Evolutionary conservation across 2,888 invertebrate species (phyloP).

Genomic region (Perizoma flavofasciatum): DNA sequence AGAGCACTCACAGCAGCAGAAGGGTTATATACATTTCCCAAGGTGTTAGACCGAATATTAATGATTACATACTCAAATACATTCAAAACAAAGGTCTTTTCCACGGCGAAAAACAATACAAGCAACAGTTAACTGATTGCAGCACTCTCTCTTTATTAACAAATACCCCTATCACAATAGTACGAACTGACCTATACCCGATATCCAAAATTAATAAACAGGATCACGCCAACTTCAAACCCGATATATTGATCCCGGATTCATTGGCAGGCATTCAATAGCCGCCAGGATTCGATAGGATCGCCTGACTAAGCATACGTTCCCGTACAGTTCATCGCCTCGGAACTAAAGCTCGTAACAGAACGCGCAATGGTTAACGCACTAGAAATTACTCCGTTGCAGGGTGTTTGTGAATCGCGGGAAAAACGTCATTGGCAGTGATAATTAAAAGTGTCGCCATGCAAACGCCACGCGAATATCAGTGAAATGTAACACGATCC

Average conservation of each 20-base stretch:
- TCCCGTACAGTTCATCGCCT: background rate
- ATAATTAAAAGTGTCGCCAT: slow-evolving; percentile 46
- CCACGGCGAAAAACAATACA: too few species aligned
- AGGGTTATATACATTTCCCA: too few species aligned
- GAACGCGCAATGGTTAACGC: slow-evolving; percentile 7
- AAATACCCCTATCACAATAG: slow-evolving; percentile 4
- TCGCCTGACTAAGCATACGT: slow-evolving; percentile 8
- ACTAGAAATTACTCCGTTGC: background rate
- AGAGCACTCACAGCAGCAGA: too few species aligned
- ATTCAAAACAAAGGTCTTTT: too few species aligned
- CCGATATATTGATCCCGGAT: slow-evolving; percentile 25
- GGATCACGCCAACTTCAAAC: slow-evolving; percentile 26
- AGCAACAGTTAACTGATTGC: slow-evolving; percentile 3
- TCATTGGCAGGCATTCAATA: slow-evolving; percentile 25
- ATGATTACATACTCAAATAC: too few species aligned
- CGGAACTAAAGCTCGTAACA: background rate
- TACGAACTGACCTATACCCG: slow-evolving; percentile 8
- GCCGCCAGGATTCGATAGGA: slow-evolving; percentile 11
- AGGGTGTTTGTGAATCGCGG: background rate
- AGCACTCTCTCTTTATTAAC: slow-evolving; percentile 5
- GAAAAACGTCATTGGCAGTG: slow-evolving; percentile 28
- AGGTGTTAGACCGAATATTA: too few species aligned
- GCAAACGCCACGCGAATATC: slow-evolving; percentile 31
- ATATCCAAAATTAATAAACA: slow-evolving; percentile 33
- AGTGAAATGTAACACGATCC: slow-evolving; percentile 40